These are phyloP conservation scores for Sebastes hopkinsi DNA, from an alignment of 2,797 vertebrate genomes.

Conservation along the genomic window DNA sequence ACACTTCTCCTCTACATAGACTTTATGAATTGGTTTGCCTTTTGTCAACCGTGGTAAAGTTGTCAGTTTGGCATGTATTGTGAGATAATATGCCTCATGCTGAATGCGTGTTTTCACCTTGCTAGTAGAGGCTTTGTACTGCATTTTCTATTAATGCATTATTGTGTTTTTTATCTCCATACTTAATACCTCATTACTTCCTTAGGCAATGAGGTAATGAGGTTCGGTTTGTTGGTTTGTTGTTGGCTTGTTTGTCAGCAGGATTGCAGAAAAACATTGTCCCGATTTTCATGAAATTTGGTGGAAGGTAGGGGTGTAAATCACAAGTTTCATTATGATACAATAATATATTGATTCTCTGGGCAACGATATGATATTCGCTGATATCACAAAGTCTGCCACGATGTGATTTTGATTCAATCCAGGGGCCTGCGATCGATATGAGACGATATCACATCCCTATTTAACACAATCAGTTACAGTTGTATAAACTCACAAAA, in stretches of 20 bases:
- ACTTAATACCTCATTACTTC: not conserved
- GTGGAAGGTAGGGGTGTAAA: too few relatives aligned
- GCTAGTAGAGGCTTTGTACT: not conserved
- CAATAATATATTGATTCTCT: too few relatives aligned
- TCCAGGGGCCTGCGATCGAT: too few relatives aligned
- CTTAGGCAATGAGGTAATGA: too few relatives aligned
- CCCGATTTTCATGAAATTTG: not conserved
- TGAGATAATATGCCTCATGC: not conserved
- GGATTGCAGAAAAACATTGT: too few relatives aligned
- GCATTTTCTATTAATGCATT: not conserved
- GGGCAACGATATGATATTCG: too few relatives aligned
- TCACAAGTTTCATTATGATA: too few relatives aligned
- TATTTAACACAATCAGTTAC: too few relatives aligned
- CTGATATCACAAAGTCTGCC: too few relatives aligned
- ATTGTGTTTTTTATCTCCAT: not conserved
- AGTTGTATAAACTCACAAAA: too few relatives aligned
- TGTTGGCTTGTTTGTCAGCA: not conserved
- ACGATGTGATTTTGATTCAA: too few relatives aligned
- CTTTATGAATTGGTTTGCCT: slow-evolving; percentile 23
- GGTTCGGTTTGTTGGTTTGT: not conserved
- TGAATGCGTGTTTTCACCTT: not conserved
- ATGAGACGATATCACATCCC: too few relatives aligned
- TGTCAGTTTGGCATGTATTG: not conserved
- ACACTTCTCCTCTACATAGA: slow-evolving; percentile 22
- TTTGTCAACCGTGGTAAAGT: not conserved